Conservation (phyloP, 1,140 invertebrate genomes). For the Drosophila asahinai region DNA sequence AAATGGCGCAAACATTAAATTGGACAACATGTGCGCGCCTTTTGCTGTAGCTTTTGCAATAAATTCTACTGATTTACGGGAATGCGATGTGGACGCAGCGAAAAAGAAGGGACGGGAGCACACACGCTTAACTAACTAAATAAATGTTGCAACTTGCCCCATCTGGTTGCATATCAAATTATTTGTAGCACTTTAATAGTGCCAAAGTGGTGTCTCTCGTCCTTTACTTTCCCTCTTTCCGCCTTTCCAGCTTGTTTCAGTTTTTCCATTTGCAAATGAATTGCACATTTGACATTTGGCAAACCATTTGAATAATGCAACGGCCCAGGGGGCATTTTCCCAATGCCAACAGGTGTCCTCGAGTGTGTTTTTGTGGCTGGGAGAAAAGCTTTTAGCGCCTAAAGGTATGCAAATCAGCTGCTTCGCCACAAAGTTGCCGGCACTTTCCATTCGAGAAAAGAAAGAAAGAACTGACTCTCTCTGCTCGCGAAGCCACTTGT, state of each 20-base stretch:
- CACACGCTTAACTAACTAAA: conserved; percentile 73
- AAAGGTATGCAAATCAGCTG: conserved; percentile 68
- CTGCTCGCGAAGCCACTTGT: conserved; percentile 45
- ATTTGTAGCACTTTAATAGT: conserved; percentile 72
- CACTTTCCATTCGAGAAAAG: conserved; percentile 33
- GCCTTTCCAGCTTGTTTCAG: conserved; percentile 11
- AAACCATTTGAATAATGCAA: conserved; percentile 74
- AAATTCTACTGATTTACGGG: conserved; percentile 77
- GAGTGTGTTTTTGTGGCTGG: conserved; percentile 27
- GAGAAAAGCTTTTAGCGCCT: conserved; percentile 75
- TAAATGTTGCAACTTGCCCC: conserved; percentile 67
- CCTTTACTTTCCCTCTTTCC: not conserved
- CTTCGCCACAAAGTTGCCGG: conserved; percentile 46
- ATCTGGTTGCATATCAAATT: conserved; percentile 44
- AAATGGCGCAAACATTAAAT: conserved; percentile 75
- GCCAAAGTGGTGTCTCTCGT: conserved; percentile 17
- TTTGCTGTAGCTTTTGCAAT: conserved; percentile 71
- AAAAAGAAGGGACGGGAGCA: conserved; percentile 8
- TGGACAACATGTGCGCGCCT: conserved; percentile 78
- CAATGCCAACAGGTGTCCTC: conserved; percentile 51
- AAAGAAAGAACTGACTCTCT: conserved; percentile 14
- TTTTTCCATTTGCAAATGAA: conserved; percentile 41
- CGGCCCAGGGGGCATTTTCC: conserved; percentile 6
- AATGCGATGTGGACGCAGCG: conserved; percentile 26
- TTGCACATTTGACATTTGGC: conserved; percentile 60